These are phyloP conservation scores for Microcebus lehilahytsara DNA, from an alignment of 2,113 vertebrate genomes.

Conservation along the genomic window DNA sequence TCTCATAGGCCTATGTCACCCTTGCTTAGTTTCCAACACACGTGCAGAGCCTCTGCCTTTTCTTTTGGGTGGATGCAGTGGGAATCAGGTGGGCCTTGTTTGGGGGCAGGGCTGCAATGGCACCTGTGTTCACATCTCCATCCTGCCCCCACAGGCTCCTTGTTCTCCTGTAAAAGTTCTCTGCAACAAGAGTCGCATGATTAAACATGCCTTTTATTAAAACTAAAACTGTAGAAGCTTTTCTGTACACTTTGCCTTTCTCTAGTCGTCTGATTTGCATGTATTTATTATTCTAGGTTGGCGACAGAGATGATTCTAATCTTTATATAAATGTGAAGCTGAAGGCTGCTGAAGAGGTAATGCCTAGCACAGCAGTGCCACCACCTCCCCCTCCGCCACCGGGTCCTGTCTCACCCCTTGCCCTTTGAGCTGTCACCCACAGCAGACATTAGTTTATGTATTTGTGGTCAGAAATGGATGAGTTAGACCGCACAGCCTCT, in stretches of 20 bases:
- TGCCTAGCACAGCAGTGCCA: background rate
- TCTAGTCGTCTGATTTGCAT: conserved; percentile 57
- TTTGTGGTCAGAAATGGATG: background rate
- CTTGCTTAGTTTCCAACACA: background rate
- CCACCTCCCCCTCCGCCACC: background rate
- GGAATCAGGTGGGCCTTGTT: background rate
- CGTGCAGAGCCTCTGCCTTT: background rate
- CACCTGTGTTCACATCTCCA: background rate
- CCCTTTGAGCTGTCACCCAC: background rate
- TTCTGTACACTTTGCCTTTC: conserved; percentile 34
- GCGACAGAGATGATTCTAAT: conserved; percentile 96
- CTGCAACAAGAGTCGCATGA: background rate
- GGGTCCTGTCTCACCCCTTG: background rate
- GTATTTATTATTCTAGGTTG: conserved; percentile 88
- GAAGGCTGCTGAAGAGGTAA: conserved; percentile 97
- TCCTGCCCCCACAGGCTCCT: background rate
- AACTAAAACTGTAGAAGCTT: conserved; percentile 35
- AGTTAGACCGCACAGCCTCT: background rate
- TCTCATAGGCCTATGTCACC: background rate
- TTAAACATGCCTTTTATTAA: conserved; percentile 47
- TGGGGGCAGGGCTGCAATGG: background rate
- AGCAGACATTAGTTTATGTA: background rate
- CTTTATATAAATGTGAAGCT: conserved; percentile 98
- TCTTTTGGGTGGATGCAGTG: background rate
- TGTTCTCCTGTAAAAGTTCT: conserved; percentile 3